Evolutionary conservation across 2,113 vertebrate species (phyloP), one percentile per base, ranked within the genome.

Genomic region (Ictalurus furcatus): DNA sequence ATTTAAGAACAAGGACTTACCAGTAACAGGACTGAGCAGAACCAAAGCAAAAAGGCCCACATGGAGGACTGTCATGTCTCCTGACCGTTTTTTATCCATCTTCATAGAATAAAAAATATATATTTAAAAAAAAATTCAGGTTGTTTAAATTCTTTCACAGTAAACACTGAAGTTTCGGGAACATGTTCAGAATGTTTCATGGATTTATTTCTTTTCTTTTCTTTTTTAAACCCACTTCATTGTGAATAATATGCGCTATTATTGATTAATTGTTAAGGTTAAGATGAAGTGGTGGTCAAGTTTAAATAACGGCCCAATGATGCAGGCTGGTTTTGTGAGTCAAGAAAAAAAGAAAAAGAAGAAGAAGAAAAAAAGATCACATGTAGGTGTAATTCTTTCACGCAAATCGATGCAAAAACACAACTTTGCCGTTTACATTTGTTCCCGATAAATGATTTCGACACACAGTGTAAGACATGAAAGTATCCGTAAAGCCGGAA

Each of bases 11-110:
- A 28, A 19, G 37, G 48, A 91, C 91, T 92, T 78, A 92, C 91
- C 91, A 87, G 91, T 87, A 79, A 90, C 91, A 61, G 91, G 88
- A 63, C 91, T 80, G 71, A 92, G 87, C 25, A 92, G 87, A 74
- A 91, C 91, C 90, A 91, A 13, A 79, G 87, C 90, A 80, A 90
- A 91, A 59, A 92, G 88, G 76, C 91, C 87, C 40, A 91, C 54
- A 85, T 86, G 87, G 19, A 92, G 69, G 83, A 91, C 79, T 85
- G 87, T 85, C 91, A 90, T 91, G 65, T 90, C 88, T 69, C n/a
- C 28, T 54, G 59, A 65, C 0, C 21, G 40, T 12, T 30, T 83
- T 58, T 67, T n/a, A 84, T 40, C 37, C 56, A 83, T 91, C 84
- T 88, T 91, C 63, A 81, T 65, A 78, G 7, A 61, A 59, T 30